These are phyloP conservation scores for Drosophila rellima DNA, from an alignment of 2,888 invertebrate genomes.

Conservation along the genomic window DNA sequence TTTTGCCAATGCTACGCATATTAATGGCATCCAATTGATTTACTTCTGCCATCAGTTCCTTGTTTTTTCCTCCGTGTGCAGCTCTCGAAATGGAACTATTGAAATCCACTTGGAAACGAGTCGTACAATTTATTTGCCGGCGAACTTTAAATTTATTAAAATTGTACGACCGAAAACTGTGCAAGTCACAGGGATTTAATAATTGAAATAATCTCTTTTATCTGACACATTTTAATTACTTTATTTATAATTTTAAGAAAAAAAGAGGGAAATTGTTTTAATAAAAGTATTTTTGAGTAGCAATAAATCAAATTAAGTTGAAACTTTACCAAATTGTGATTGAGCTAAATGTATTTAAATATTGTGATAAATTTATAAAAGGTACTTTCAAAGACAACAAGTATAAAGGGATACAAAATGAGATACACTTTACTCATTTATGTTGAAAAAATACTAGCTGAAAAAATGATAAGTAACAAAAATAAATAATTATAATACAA, in stretches of 20 bases:
- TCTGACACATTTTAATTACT: too few relatives aligned
- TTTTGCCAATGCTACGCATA: conserved; percentile 59
- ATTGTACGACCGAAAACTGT: not conserved
- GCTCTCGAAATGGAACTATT: conserved; percentile 29
- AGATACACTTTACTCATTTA: not conserved
- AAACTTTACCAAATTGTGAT: not conserved
- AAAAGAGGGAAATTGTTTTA: not conserved
- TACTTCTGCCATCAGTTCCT: conserved; percentile 55
- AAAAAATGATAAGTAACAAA: too few relatives aligned
- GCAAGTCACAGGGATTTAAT: not conserved
- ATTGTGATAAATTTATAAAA: not conserved
- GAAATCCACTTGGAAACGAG: conserved; percentile 19
- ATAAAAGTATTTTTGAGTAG: not conserved
- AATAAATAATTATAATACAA: too few relatives aligned
- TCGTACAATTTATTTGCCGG: conserved; percentile 2
- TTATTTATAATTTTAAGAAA: not conserved
- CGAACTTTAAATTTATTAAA: conserved; percentile 18
- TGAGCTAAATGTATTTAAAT: not conserved
- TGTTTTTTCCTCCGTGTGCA: conserved; percentile 15
- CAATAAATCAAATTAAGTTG: not conserved
- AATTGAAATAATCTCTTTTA: not conserved
- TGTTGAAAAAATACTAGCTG: too few relatives aligned
- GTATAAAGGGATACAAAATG: too few relatives aligned
- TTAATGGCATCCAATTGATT: conserved; percentile 77
- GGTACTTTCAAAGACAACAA: not conserved